Evolutionary conservation across 2,888 invertebrate species (phyloP), one percentile per base, ranked within the genome.

Genomic region (Halictus ligatus): DNA sequence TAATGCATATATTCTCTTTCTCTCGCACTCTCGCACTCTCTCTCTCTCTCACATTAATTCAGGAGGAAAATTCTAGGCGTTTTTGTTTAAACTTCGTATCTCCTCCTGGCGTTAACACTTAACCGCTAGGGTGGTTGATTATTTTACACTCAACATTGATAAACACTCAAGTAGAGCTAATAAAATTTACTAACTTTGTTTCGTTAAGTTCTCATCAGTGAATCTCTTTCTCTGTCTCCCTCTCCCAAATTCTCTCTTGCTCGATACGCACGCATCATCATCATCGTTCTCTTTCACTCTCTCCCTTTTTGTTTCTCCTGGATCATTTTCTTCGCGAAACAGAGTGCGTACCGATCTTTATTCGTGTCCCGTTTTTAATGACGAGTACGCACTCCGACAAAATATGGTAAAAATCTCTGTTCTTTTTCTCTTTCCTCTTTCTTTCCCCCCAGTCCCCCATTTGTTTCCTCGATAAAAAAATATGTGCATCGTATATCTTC

Each of bases 101-200:
- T 67, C 78, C 81, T 78, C 78, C 75, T 71, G 21, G 21, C 81
- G 74, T 80, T 91, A 92, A 90, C 91, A 84, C 88, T 92, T 90
- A 92, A 80, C 72, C 73, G 73, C 85, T 91, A 91, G 77, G 58
- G n/a, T 58, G 58, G 71, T 71, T 81, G 86, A 78, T 91, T 92
- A 93, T 92, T 93, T 90, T 91, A 93, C 92, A 92, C 86, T 89
- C 87, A 92, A 93, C 93, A 93, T 91, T 85, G 88, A 93, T 92
- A 92, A 85, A 92, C 90, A 92, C 83, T 90, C 89, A 92, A 83
- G 86, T 91, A 89, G 87, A 89, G 81, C 89, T 91, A 89, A 89
- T 86, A 85, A 85, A 88, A 83, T 87, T 86, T 85, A 78, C 88
- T 88, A 89, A 77, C 82, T 78, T 88, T 60, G 54, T 73, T 72